These are phyloP conservation scores for Lampris megalopsis DNA, from an alignment of 2,113 vertebrate species.

Conservation along the genomic window DNA sequence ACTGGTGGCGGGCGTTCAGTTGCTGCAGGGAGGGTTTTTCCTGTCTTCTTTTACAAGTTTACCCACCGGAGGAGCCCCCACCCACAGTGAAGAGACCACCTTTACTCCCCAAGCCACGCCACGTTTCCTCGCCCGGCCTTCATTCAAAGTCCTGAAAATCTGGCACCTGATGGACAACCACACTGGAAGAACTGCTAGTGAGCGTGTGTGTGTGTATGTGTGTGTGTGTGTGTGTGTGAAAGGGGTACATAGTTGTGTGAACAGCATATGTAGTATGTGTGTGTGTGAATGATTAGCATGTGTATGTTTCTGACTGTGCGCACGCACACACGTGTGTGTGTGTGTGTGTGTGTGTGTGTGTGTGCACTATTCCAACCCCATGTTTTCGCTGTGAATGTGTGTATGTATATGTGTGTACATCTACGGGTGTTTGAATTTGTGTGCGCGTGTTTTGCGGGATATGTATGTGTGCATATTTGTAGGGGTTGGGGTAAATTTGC, in stretches of 20 bases:
- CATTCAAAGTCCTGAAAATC: neutral
- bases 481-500: neutral
- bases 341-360: conserved; percentile 1
- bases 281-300: neutral
- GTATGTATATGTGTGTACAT: neutral
- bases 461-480: neutral
- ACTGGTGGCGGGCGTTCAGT: conserved; percentile 37
- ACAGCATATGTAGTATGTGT: neutral
- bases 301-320: neutral
- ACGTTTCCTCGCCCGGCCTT: neutral
- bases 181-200: neutral
- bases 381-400: neutral
- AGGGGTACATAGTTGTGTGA: neutral
- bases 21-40: conserved; percentile 32
- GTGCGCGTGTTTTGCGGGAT: neutral
- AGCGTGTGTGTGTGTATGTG: neutral
- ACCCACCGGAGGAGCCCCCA: conserved; percentile 1
- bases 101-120: neutral
- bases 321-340: no score
- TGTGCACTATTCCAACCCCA: neutral
- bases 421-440: no score
- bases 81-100: no score
- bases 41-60: conserved; percentile 35
- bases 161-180: neutral
- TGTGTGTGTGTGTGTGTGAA: neutral